Percentiles rank a stretch among this genome's conserved stretches.
Conservation (phyloP, 2,113 vertebrate genomes). For the Neolamprologus sp. region DNA sequence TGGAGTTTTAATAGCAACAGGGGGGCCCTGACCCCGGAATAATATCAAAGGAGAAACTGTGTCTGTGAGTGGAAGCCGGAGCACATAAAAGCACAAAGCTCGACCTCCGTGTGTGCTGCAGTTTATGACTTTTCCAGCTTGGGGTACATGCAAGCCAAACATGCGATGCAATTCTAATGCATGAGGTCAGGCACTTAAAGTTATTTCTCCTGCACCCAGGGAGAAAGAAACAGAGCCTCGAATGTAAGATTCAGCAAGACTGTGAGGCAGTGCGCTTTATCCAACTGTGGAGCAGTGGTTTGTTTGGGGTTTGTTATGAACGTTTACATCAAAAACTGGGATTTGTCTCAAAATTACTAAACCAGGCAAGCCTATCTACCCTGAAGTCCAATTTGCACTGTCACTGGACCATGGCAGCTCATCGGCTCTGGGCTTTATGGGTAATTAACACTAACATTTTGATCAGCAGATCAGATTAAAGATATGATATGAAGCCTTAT, state of each 20-base stretch:
- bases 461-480: not conserved
- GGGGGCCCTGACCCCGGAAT: slow-evolving; percentile 28
- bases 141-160: not conserved
- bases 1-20: slow-evolving; percentile 27
- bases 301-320: not conserved
- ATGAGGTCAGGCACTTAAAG: not conserved
- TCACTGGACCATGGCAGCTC: not conserved
- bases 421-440: not conserved
- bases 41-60: slow-evolving; percentile 38
- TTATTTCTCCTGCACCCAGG: not conserved
- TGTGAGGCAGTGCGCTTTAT: not conserved
- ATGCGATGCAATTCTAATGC: not conserved
- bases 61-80: slow-evolving; percentile 11
- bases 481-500: not conserved
- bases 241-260: not conserved
- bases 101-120: slow-evolving; percentile 13
- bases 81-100: slow-evolving; percentile 11
- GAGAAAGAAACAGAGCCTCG: not conserved
- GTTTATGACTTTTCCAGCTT: slow-evolving; percentile 15
- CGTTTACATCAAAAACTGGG: not conserved
- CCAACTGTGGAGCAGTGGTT: not conserved
- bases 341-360: not conserved
- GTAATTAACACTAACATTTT: not conserved
- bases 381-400: not conserved
- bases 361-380: not conserved